Evolutionary conservation across 1,140 invertebrate species (phyloP).

Genomic region (Phthorimaea operculella): DNA sequence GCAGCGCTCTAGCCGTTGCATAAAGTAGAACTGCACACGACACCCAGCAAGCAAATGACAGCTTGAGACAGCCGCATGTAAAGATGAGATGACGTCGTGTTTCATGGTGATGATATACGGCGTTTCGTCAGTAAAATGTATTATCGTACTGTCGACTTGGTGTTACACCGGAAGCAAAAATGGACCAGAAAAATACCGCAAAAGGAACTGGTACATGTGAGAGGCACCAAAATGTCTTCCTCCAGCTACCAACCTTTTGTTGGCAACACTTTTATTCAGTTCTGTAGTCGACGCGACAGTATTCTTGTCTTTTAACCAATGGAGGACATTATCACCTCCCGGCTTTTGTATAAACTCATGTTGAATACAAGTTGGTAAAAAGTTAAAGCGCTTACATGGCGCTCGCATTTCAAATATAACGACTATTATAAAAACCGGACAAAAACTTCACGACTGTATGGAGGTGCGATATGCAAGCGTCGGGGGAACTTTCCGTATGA

Average conservation of each 20-base stretch:
- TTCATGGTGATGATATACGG: no score
- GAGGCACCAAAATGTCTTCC: slow-evolving; percentile 31
- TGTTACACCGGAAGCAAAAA: no score
- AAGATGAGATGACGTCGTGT: no score
- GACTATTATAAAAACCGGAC: slow-evolving; percentile 29
- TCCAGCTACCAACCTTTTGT: slow-evolving; percentile 30
- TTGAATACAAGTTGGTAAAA: slow-evolving; percentile 31
- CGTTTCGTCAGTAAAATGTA: no score
- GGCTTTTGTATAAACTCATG: slow-evolving; percentile 54
- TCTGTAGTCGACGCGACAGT: slow-evolving; percentile 32
- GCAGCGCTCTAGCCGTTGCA: slow-evolving; percentile 24
- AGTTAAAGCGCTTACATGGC: slow-evolving; percentile 43
- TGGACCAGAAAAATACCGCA: no score
- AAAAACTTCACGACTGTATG: slow-evolving; percentile 16
- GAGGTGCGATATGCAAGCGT: slow-evolving; percentile 2
- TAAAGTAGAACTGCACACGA: slow-evolving; percentile 11
- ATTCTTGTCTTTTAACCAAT: slow-evolving; percentile 55
- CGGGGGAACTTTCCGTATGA: slow-evolving; percentile 14
- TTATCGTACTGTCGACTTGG: no score
- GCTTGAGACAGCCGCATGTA: no score
- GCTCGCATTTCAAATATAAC: slow-evolving; percentile 33
- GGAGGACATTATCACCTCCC: slow-evolving; percentile 50
- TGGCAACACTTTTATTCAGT: slow-evolving; percentile 45
- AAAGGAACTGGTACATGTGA: no score
- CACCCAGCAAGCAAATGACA: no score